These are phyloP conservation scores for Pachycephus smyrnensis DNA, from an alignment of 2,888 invertebrate genomes.

Conservation along the genomic window DNA sequence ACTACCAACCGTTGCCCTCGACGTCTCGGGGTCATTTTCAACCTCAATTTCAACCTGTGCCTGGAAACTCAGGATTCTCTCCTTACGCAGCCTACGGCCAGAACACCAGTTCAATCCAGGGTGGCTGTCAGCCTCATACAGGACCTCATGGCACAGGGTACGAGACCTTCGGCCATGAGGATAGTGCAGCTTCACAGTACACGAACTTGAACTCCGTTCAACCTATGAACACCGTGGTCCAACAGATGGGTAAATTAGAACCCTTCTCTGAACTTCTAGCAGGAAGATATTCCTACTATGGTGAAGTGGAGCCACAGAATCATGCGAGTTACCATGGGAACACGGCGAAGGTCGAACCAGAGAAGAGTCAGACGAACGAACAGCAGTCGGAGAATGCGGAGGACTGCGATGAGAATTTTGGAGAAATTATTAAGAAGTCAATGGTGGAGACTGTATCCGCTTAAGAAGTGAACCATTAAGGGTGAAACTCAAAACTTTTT, in stretches of 20 bases:
- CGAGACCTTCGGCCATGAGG: conserved; percentile 64
- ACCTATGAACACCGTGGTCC: conserved; percentile 60
- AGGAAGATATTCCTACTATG: conserved; percentile 69
- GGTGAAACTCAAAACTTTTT: not conserved
- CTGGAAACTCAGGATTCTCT: conserved; percentile 44
- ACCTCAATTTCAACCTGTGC: conserved; percentile 43
- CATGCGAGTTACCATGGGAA: conserved; percentile 29
- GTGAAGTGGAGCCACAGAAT: conserved; percentile 52
- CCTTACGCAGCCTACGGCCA: conserved; percentile 52
- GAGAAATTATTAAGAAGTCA: conserved; percentile 92
- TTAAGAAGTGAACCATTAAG: conserved; percentile 61
- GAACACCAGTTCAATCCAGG: conserved; percentile 26
- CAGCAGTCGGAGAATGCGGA: conserved; percentile 48
- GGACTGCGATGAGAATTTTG: conserved; percentile 81
- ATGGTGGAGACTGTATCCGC: conserved; percentile 92
- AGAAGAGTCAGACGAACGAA: conserved; percentile 30
- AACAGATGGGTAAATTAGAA: conserved; percentile 75
- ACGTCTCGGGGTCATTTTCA: conserved; percentile 55
- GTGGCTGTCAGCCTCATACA: conserved; percentile 14
- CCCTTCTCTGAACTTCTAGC: conserved; percentile 76
- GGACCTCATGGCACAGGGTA: conserved; percentile 37
- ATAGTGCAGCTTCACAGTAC: conserved; percentile 71
- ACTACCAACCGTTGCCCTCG: conserved; percentile 53
- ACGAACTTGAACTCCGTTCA: conserved; percentile 76
- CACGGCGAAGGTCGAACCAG: conserved; percentile 27